Evolutionary conservation across 2,113 vertebrate genomes (phyloP).

Genomic region (Nothocercus julius): DNA sequence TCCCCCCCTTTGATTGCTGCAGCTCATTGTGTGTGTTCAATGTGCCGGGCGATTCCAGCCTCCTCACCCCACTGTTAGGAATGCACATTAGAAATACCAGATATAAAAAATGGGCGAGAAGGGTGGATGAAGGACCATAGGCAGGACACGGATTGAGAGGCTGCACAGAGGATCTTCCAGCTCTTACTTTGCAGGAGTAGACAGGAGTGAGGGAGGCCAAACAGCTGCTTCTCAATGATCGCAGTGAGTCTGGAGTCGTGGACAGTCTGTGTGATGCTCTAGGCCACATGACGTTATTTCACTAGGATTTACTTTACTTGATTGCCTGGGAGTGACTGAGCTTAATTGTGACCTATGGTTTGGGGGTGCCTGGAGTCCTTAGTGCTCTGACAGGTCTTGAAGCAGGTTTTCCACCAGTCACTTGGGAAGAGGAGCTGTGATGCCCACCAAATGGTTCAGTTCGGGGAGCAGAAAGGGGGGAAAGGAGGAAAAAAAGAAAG

Average conservation of each 20-base stretch:
- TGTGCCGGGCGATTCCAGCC: not conserved
- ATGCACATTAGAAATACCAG: not conserved
- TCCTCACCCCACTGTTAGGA: not conserved
- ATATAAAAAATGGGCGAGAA: not conserved
- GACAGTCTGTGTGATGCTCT: not conserved
- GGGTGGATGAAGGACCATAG: not conserved
- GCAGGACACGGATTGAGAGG: not conserved
- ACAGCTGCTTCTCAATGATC: not conserved
- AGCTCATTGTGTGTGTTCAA: not conserved
- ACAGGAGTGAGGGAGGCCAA: not conserved
- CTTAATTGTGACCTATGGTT: not conserved
- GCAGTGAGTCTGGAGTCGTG: accelerated
- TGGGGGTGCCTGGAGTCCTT: not conserved
- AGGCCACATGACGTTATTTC: not conserved
- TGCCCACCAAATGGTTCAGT: not conserved
- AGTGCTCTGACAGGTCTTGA: not conserved
- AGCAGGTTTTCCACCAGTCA: not conserved
- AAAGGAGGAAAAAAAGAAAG: too few relatives aligned
- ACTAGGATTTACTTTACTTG: accelerated
- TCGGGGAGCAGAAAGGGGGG: not conserved
- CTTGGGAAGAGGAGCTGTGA: not conserved
- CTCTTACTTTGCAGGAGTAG: not conserved
- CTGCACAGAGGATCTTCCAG: not conserved
- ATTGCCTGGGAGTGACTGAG: accelerated
- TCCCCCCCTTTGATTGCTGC: not conserved